phyloP scores from a whole-genome alignment of 2,888 invertebrate species.

The Artemia sinica region DNA sequence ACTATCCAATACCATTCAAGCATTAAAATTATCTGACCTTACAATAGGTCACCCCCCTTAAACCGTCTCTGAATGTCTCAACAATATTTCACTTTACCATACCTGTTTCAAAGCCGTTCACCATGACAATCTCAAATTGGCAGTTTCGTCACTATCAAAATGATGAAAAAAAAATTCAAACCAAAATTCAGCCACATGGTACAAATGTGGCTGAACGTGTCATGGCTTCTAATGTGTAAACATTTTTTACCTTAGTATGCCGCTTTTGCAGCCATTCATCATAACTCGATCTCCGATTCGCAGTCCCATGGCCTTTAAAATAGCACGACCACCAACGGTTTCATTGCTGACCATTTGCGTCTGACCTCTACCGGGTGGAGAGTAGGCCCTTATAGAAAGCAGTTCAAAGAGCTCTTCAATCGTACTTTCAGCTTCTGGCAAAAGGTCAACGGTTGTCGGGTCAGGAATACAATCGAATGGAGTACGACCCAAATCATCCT shows the following conservation, averaged over 20 bases:
- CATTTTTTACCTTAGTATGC: slow-evolving; percentile 24
- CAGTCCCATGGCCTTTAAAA: slow-evolving; percentile 33
- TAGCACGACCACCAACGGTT: slow-evolving; percentile 28
- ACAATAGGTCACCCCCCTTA: no score
- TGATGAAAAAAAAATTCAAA: no score
- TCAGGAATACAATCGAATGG: slow-evolving; percentile 33
- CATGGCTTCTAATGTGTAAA: neutral
- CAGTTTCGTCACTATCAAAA: no score
- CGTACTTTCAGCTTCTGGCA: slow-evolving; percentile 32
- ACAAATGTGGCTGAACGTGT: no score
- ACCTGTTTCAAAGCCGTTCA: no score
- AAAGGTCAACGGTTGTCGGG: slow-evolving; percentile 30
- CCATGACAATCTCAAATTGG: no score
- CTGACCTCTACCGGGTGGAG: slow-evolving; percentile 18
- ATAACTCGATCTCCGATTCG: slow-evolving; percentile 33
- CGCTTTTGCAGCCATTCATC: slow-evolving; percentile 25
- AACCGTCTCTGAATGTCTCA: no score
- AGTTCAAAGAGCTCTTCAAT: slow-evolving; percentile 31
- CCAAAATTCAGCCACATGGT: neutral
- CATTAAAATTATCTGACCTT: no score
- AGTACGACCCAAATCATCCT: slow-evolving; percentile 25
- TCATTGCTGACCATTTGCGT: slow-evolving; percentile 15
- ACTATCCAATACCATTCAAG: no score
- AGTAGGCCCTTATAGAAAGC: slow-evolving; percentile 25
- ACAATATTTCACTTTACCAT: no score